phyloP scores from a whole-genome alignment of 1,140 invertebrate genomes.

The Thrips palmi region DNA sequence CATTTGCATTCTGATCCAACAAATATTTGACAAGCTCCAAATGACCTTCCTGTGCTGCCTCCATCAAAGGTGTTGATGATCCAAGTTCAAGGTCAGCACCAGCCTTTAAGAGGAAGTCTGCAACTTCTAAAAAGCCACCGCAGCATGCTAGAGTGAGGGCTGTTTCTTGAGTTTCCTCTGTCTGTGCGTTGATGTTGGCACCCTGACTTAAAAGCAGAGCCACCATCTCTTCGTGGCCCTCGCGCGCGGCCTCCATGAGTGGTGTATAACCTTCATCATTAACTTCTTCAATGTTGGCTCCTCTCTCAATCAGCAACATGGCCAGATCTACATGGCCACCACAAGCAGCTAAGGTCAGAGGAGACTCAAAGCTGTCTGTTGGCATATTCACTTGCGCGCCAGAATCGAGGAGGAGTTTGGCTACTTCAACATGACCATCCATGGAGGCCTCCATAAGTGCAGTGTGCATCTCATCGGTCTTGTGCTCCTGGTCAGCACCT shows the following conservation, averaged over 20 bases:
- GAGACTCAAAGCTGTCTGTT: constrained; percentile 97
- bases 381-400: constrained; percentile 98
- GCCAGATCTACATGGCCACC: constrained; percentile 96
- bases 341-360: constrained; percentile 91
- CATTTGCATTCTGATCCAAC: constrained; percentile 67
- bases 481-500: constrained; percentile 91
- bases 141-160: constrained; percentile 92
- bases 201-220: constrained; percentile 81
- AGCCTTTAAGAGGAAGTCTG: constrained; percentile 86
- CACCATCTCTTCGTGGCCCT: constrained; percentile 98
- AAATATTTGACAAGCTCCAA: constrained; percentile 81
- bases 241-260: constrained; percentile 94
- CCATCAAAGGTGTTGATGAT: constrained; percentile 94
- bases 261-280: constrained; percentile 99
- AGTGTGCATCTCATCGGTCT: constrained; percentile 99
- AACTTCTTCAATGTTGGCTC: constrained; percentile 97
- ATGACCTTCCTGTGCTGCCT: constrained; percentile 94
- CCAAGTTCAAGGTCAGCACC: constrained; percentile 91
- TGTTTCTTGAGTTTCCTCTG: constrained; percentile 96
- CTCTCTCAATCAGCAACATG: constrained; percentile 82
- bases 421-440: constrained; percentile 97
- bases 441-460: constrained; percentile 99
- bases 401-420: constrained; percentile 73
- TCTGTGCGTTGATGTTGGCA: constrained; percentile 94
- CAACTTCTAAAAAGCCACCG: constrained; percentile 94